These are phyloP conservation scores for Spinibarbus caldwelli DNA, from an alignment of 2,797 vertebrate species.

Conservation along the genomic window DNA sequence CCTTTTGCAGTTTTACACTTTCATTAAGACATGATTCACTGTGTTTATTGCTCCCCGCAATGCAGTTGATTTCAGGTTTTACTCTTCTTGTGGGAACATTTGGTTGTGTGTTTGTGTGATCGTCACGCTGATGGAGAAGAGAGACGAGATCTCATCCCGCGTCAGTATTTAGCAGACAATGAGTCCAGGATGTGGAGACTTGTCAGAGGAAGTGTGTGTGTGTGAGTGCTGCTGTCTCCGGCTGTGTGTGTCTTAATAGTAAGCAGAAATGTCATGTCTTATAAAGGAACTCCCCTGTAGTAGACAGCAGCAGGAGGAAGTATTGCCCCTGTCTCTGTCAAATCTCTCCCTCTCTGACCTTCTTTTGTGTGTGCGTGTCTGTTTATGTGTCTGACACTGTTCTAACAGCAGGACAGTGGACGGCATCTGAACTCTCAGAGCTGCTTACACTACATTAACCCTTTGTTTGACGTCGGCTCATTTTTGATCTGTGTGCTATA, in stretches of 20 bases:
- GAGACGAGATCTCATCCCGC: not conserved
- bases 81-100: not conserved
- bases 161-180: not conserved
- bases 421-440: not conserved
- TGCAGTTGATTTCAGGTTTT: not conserved
- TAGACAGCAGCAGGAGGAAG: conserved; percentile 20
- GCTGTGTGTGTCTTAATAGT: conserved; percentile 32
- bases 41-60: not conserved
- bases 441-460: not conserved
- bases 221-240: not conserved
- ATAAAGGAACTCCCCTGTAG: conserved; percentile 13
- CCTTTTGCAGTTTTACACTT: not conserved
- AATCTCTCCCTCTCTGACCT: conserved; percentile 8
- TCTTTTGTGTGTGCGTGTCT: conserved; percentile 12
- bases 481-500: not conserved
- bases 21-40: no score
- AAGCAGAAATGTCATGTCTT: conserved; percentile 47
- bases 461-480: not conserved
- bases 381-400: conserved; percentile 5
- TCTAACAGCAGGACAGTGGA: conserved; percentile 8
- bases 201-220: not conserved
- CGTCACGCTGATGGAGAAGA: not conserved
- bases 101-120: not conserved
- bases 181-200: not conserved
- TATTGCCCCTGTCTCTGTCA: conserved; percentile 10